Percentiles rank a stretch among this genome's conserved stretches.
phyloP scores from a whole-genome alignment of 2,888 invertebrate genomes.

The Aradus depressus region DNA sequence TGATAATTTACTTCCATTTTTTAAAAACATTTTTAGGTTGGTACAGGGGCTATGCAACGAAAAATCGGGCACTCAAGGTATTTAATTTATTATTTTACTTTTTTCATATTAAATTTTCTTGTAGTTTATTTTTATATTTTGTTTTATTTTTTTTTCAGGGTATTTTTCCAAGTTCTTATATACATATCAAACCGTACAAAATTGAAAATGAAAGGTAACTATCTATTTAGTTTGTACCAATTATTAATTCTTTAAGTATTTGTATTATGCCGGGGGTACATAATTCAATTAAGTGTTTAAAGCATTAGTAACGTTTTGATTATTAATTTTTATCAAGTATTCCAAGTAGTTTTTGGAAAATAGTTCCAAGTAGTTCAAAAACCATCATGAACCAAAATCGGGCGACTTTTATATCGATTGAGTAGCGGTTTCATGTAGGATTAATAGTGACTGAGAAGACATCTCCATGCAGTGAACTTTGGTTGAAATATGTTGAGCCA shows the following conservation, averaged over 20 bases:
- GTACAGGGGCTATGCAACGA: constrained; percentile 77
- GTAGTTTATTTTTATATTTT: not conserved
- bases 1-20: no score
- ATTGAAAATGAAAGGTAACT: constrained; percentile 67
- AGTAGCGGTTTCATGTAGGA: no score
- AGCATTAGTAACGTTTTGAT: not conserved
- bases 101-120: not conserved
- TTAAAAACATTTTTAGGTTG: constrained; percentile 61
- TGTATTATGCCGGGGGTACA: not conserved
- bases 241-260: not conserved
- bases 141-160: constrained; percentile 39
- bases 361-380: no score
- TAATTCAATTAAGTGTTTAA: not conserved
- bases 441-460: no score
- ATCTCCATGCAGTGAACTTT: no score
- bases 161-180: constrained; percentile 73
- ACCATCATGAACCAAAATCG: no score
- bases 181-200: constrained; percentile 62
- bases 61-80: constrained; percentile 51
- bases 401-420: no score
- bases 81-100: not conserved
- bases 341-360: no score
- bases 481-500: no score
- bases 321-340: no score
- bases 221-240: no score